Conservation (phyloP, 2,113 vertebrate genomes). For the Sminthopsis crassicaudata region DNA sequence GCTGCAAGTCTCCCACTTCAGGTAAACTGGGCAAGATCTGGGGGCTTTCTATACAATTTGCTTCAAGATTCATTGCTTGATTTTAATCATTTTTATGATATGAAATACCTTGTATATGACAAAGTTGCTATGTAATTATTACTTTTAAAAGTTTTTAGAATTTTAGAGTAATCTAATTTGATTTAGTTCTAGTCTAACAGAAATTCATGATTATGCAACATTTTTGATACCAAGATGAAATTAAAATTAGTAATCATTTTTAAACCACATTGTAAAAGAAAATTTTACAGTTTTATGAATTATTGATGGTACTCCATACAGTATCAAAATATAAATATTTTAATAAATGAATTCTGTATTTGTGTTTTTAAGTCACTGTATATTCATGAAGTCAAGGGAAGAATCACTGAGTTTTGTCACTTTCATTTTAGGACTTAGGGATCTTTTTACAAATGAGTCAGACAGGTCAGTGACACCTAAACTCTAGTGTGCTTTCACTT, state of each 20-base stretch:
- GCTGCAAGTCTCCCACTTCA: conserved; percentile 98
- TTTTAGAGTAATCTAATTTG: conserved; percentile 36
- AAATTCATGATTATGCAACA: conserved; percentile 47
- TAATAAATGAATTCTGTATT: not conserved
- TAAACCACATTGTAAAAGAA: conserved; percentile 37
- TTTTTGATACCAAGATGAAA: conserved; percentile 31
- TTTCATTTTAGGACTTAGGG: not conserved
- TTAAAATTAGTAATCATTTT: conserved; percentile 27
- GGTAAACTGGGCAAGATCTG: conserved; percentile 87
- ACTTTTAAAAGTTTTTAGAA: conserved; percentile 42
- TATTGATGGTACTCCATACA: not conserved
- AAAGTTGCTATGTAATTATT: not conserved
- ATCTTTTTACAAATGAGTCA: not conserved
- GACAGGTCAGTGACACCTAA: not conserved
- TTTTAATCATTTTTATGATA: conserved; percentile 72
- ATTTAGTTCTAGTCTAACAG: conserved; percentile 40
- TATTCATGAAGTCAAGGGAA: not conserved
- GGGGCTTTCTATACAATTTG: conserved; percentile 68
- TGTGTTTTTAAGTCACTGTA: not conserved
- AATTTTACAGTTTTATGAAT: not conserved
- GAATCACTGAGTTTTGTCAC: not conserved
- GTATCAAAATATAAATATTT: not conserved
- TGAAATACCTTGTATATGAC: conserved; percentile 52
- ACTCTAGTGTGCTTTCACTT: not conserved
- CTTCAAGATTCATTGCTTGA: conserved; percentile 73